Evolutionary conservation across 2,797 vertebrate species (phyloP).

Genomic region (Enteromius thamalakanensis): DNA sequence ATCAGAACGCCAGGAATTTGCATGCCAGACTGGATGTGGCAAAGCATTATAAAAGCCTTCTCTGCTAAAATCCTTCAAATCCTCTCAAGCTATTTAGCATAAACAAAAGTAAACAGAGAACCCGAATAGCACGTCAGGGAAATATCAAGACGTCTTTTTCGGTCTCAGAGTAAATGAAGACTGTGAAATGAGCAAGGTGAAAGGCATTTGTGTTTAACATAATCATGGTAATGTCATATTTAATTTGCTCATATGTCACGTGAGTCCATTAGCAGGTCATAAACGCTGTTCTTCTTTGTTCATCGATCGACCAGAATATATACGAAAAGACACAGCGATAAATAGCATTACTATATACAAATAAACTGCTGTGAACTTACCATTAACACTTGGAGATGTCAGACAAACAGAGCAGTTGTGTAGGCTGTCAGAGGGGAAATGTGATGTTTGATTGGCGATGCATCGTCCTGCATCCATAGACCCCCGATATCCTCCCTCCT

Average conservation of each 20-base stretch:
- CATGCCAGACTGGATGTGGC: neutral
- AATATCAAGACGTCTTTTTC: neutral
- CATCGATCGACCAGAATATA: neutral
- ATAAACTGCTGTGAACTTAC: constrained; percentile 21
- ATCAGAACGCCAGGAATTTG: neutral
- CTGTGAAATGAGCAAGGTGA: constrained; percentile 16
- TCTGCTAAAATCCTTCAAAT: constrained; percentile 7
- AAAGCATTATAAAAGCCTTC: neutral
- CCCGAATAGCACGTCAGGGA: neutral
- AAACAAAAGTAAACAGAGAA: neutral
- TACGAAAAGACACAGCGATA: neutral
- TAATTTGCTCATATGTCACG: constrained; percentile 9
- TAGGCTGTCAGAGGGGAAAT: constrained; percentile 14
- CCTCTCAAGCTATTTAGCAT: neutral
- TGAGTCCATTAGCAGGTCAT: constrained; percentile 9
- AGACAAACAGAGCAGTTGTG: neutral
- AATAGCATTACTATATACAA: neutral
- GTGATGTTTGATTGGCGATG: neutral
- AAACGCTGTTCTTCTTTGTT: neutral
- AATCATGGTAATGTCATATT: neutral
- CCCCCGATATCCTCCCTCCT: constrained; percentile 21
- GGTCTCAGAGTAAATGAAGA: neutral
- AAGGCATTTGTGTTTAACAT: constrained; percentile 3
- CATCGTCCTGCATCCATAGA: constrained; percentile 41
- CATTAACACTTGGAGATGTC: constrained; percentile 4